phyloP scores from a whole-genome alignment of 2,113 vertebrate species.

The Megaceryle maxima region DNA sequence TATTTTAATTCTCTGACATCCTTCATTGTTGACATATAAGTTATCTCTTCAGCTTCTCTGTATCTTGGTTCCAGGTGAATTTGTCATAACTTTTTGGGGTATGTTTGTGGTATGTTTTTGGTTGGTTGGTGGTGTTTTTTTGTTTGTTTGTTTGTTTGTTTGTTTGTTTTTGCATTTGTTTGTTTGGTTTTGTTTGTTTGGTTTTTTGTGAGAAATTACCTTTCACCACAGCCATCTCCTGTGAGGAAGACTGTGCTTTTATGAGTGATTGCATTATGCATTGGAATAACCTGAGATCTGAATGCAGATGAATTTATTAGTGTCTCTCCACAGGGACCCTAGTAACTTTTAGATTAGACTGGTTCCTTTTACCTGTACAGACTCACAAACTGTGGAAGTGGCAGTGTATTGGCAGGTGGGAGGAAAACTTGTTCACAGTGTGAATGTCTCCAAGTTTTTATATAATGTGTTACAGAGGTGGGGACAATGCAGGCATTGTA shows the following conservation, averaged over 20 bases:
- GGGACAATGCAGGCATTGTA: not conserved
- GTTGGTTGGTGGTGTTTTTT: too few relatives aligned
- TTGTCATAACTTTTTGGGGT: not conserved
- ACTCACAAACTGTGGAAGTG: not conserved
- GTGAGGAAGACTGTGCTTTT: not conserved
- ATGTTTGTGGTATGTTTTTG: not conserved
- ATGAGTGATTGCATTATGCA: not conserved
- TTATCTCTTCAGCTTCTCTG: not conserved
- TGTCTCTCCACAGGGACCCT: not conserved
- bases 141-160: too few relatives aligned
- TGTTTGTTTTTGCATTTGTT: not conserved
- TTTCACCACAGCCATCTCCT: not conserved
- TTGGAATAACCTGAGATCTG: not conserved
- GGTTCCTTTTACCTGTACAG: not conserved
- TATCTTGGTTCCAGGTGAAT: not conserved
- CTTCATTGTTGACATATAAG: fast-evolving
- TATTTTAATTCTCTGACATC: not conserved
- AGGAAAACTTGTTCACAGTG: not conserved
- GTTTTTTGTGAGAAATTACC: not conserved
- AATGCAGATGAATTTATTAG: not conserved
- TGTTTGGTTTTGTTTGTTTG: too few relatives aligned
- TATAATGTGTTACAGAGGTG: too few relatives aligned
- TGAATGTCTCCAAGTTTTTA: not conserved
- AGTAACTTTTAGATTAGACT: not conserved
- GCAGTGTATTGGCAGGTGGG: not conserved